Percentiles rank a stretch among this genome's conserved stretches.
Conservation (phyloP, 1,140 invertebrate genomes). For the Heterodera carotae region DNA sequence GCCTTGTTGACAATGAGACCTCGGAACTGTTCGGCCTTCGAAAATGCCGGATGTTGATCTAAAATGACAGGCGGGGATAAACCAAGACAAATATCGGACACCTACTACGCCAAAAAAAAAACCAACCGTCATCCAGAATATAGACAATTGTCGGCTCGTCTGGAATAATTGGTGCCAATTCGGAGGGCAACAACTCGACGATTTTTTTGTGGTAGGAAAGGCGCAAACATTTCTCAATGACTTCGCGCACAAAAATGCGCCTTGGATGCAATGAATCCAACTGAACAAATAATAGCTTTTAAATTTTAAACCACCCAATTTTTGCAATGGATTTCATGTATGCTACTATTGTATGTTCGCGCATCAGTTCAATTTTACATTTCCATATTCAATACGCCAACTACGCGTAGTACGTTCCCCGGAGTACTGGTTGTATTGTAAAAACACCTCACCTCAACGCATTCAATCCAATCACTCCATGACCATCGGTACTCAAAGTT, state of each 20-base stretch:
- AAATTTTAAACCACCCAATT: too few species aligned
- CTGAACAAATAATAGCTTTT: too few species aligned
- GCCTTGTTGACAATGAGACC: slow-evolving; percentile 83
- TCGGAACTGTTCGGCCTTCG: slow-evolving; percentile 81
- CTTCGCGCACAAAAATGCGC: slow-evolving; percentile 92
- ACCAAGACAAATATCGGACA: too few species aligned
- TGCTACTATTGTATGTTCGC: too few species aligned
- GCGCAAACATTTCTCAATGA: slow-evolving; percentile 85
- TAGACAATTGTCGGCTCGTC: slow-evolving; percentile 69
- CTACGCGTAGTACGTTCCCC: too few species aligned
- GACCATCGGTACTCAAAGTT: slow-evolving; percentile 99
- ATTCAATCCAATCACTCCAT: slow-evolving; percentile 75
- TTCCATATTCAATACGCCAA: too few species aligned
- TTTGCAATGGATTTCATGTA: too few species aligned
- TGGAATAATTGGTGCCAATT: slow-evolving; percentile 82
- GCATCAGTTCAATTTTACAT: too few species aligned
- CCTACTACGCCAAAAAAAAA: neutral
- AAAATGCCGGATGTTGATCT: slow-evolving; percentile 80
- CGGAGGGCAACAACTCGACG: slow-evolving; percentile 84
- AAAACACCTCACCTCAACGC: slow-evolving; percentile 54
- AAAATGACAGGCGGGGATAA: slow-evolving; percentile 48
- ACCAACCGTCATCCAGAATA: slow-evolving; percentile 67
- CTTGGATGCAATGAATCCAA: slow-evolving; percentile 87
- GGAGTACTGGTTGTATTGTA: too few species aligned
- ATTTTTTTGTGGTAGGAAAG: slow-evolving; percentile 94